Conservation (phyloP, 2,113 vertebrate genomes). For the Xyrauchen texanus region DNA sequence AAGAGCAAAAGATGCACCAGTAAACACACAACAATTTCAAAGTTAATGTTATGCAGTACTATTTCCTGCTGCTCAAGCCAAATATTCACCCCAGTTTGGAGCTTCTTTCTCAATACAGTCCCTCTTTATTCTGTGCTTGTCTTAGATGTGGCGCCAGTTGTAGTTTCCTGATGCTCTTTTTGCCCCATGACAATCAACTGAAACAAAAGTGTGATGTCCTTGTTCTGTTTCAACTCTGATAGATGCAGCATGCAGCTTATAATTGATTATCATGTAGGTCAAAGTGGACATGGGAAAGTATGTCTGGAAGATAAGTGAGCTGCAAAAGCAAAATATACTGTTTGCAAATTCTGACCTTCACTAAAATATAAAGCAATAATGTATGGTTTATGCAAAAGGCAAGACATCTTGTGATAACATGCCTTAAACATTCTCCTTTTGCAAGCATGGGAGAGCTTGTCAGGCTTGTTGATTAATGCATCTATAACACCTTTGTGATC, state of each 20-base stretch:
- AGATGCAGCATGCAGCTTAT: not conserved
- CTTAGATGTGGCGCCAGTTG: slow-evolving; percentile 49
- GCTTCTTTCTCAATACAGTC: slow-evolving; percentile 23
- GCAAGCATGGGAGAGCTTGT: no score
- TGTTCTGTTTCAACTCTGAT: slow-evolving; percentile 37
- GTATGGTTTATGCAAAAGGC: not conserved
- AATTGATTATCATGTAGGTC: slow-evolving; percentile 22
- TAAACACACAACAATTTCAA: slow-evolving; percentile 39
- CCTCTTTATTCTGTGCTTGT: slow-evolving; percentile 34
- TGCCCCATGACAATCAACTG: slow-evolving; percentile 46
- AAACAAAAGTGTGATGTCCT: slow-evolving; percentile 46
- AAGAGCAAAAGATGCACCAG: slow-evolving; percentile 36
- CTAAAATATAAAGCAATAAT: not conserved
- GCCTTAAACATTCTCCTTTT: no score
- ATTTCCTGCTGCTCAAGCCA: slow-evolving; percentile 48
- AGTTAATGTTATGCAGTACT: slow-evolving; percentile 38
- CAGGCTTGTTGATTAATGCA: not conserved
- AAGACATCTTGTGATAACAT: not conserved
- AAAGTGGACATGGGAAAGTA: slow-evolving; percentile 8
- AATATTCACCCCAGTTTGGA: slow-evolving; percentile 25
- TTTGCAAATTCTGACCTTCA: not conserved
- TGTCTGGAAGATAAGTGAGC: not conserved
- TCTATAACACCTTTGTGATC: not conserved
- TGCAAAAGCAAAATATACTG: not conserved
- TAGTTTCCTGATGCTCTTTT: slow-evolving; percentile 40